Base-by-base conservation (phyloP, 2,888 invertebrate genomes). In the Ornithoptera alexandrae region DNA sequence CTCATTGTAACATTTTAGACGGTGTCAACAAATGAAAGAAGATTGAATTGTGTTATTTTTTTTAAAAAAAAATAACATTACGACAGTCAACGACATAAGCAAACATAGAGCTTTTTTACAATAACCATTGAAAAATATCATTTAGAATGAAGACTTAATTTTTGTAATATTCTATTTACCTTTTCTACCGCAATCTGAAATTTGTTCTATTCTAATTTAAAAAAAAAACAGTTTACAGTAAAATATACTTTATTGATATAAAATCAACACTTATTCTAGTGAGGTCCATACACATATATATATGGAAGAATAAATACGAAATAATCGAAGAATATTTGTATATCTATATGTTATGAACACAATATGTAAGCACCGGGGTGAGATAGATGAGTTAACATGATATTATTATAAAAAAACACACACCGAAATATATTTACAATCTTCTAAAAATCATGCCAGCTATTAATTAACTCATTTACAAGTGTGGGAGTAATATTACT, bases 191-290 rank as follows among this genome's bases (percentile, higher is more conserved):
- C 30, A 30, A 30, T 30, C 30, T 3, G 30, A 30, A 5, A 30
- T 30, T 30, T 30, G 30, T 30, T 30, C 30, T 30, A 30, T 3
- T 30, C 30, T 7, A 20, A 20, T 70, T 64, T 42, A 17, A 57
- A 67, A 71, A 68, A 12, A 65, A 68, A 50, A 68, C 1, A 57
- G 12, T 12, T 64, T 56, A 53, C 67, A 56, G 62, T 46, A 50
- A 71, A 66, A 67, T 68, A 67, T 46, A 20, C 50, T 69, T 71
- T 64, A 72, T 72, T 68, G 6, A 59, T 62, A 67, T n/a, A 68
- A 68, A 65, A 61, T 63, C 50, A 72, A 74, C 71, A 66, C 71
- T 74, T 72, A 74, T n/a, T 62, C 72, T 74, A 71, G 65, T 53
- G 42, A 61, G 50, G 57, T 60, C 20, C 64, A 61, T 58, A 62